phyloP scores from a whole-genome alignment of 2,797 vertebrate species.

The Cygnus olor region DNA sequence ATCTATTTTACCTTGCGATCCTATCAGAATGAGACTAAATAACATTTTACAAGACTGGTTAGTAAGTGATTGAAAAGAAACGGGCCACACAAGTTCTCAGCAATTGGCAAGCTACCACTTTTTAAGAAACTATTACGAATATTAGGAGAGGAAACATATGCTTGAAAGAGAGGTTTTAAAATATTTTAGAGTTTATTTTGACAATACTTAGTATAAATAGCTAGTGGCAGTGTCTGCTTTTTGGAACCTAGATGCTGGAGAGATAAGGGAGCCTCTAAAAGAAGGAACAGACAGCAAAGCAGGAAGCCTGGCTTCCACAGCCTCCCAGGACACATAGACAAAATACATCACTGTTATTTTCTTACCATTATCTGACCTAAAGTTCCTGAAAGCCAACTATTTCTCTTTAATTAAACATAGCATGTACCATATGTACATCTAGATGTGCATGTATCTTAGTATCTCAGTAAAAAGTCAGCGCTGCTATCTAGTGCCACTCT shows the following conservation, averaged over 20 bases:
- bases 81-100: not conserved
- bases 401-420: not conserved
- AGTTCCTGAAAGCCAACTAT: not conserved
- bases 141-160: not conserved
- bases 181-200: not conserved
- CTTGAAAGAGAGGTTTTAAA: not conserved
- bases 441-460: not conserved
- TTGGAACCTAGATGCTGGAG: not conserved
- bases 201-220: not conserved
- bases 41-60: not conserved
- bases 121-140: not conserved
- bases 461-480: not conserved
- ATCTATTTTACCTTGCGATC: not conserved
- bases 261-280: not conserved
- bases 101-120: not conserved
- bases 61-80: not conserved
- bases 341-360: not conserved
- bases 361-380: not conserved
- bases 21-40: not conserved
- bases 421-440: fast-evolving
- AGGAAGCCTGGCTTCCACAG: not conserved
- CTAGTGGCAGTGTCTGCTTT: not conserved
- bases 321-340: not conserved
- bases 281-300: not conserved
- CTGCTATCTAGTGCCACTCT: not conserved